Evolutionary conservation across 1,140 invertebrate species (phyloP).

Genomic region (Hylaeus volcanicus): DNA sequence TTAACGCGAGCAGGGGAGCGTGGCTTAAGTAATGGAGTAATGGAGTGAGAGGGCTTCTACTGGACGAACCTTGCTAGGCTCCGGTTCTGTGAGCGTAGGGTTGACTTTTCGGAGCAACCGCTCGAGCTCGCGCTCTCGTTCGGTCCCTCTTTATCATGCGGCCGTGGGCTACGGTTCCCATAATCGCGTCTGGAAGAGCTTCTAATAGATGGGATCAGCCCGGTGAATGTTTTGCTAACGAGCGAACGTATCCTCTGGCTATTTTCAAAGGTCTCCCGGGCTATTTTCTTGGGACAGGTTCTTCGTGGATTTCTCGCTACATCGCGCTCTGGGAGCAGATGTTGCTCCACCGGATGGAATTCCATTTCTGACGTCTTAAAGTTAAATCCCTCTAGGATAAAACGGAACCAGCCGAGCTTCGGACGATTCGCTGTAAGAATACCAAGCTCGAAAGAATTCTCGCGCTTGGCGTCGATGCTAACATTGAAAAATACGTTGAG

Average conservation of each 20-base stretch:
- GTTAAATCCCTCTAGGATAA: slow-evolving; percentile 22
- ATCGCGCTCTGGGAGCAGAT: neutral
- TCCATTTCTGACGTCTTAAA: slow-evolving; percentile 37
- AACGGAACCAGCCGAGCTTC: neutral
- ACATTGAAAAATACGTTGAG: no score
- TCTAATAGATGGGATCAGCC: slow-evolving; percentile 45
- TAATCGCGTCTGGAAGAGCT: slow-evolving; percentile 39
- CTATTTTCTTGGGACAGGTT: neutral
- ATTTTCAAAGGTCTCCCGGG: slow-evolving; percentile 36
- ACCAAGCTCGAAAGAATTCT: neutral
- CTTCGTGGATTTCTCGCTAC: neutral
- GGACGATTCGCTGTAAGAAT: neutral
- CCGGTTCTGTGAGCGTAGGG: no score
- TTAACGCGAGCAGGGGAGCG: neutral
- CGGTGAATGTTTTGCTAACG: slow-evolving; percentile 46
- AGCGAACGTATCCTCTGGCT: slow-evolving; percentile 8
- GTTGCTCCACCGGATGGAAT: neutral
- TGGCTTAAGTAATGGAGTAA: neutral
- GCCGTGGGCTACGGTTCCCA: neutral
- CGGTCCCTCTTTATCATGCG: slow-evolving; percentile 32
- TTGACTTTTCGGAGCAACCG: slow-evolving; percentile 43
- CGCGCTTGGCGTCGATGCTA: no score
- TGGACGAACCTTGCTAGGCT: neutral
- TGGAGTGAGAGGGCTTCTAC: slow-evolving; percentile 5
- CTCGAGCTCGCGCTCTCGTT: no score